Conservation (phyloP, 2,797 vertebrate genomes). For the Tympanoctomys barrerae region DNA sequence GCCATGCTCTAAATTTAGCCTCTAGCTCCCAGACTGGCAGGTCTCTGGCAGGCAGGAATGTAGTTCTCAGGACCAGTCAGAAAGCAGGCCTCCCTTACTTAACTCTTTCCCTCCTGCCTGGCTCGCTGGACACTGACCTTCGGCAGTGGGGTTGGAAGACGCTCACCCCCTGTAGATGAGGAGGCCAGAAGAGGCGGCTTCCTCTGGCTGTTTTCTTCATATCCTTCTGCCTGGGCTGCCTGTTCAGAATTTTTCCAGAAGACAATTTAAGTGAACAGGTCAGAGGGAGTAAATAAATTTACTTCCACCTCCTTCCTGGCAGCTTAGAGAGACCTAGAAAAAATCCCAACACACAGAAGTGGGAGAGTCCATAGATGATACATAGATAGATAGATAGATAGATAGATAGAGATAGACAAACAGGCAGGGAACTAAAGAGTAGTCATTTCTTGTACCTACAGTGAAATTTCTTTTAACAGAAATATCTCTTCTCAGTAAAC, state of each 20-base stretch:
- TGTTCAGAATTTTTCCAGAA: not conserved
- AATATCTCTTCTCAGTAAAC: not conserved
- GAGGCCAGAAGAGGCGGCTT: not conserved
- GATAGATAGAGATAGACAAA: rapidly evolving
- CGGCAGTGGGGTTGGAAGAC: not conserved
- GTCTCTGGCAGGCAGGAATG: slow-evolving; percentile 84
- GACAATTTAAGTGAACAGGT: not conserved
- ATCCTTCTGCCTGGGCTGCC: not conserved
- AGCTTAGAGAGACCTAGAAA: not conserved
- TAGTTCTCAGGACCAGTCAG: slow-evolving; percentile 68
- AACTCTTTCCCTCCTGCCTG: slow-evolving; percentile 82
- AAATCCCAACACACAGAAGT: not conserved
- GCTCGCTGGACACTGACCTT: not conserved
- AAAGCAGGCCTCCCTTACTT: slow-evolving; percentile 83
- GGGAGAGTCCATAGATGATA: no score
- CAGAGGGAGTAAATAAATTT: not conserved
- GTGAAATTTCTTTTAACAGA: not conserved
- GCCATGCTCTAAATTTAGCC: slow-evolving; percentile 90
- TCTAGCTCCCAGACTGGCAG: slow-evolving; percentile 84
- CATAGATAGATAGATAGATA: not conserved
- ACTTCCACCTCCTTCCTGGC: not conserved
- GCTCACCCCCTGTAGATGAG: rapidly evolving
- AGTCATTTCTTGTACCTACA: not conserved
- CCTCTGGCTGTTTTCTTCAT: not conserved
- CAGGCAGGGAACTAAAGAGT: rapidly evolving